These are phyloP conservation scores for Eurytoma californica DNA, from an alignment of 2,888 invertebrate genomes.

Conservation along the genomic window DNA sequence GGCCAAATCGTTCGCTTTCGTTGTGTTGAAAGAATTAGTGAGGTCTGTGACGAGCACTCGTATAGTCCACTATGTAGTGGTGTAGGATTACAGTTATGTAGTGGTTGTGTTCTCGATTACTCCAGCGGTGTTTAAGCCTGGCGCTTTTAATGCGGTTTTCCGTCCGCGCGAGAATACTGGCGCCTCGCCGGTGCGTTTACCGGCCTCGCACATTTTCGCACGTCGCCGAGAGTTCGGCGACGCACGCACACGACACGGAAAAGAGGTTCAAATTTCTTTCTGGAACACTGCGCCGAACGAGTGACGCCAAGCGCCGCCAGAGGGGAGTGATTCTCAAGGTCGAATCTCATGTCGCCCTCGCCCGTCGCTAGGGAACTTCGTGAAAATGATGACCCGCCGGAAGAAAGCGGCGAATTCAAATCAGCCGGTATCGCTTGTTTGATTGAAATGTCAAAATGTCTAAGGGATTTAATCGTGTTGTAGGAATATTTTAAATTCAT, in stretches of 20 bases:
- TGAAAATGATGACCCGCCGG: constrained; percentile 22
- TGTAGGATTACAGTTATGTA: constrained; percentile 15
- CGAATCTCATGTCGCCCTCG: constrained; percentile 18
- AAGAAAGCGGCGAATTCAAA: constrained; percentile 49
- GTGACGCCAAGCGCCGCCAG: constrained; percentile 22
- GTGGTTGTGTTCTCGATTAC: constrained; percentile 41
- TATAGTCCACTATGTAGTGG: constrained; percentile 37
- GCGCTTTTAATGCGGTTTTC: constrained; percentile 13
- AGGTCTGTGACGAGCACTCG: constrained; percentile 10
- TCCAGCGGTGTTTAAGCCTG: constrained; percentile 24
- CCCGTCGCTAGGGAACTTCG: constrained; percentile 25
- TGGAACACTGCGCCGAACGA: constrained; percentile 15
- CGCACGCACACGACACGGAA: background rate
- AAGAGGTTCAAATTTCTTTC: constrained; percentile 52
- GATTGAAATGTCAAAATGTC: constrained; percentile 49
- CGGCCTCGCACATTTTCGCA: background rate
- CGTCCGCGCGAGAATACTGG: background rate
- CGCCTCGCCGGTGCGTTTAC: background rate
- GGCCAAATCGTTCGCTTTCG: constrained; percentile 18
- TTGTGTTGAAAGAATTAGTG: constrained; percentile 28
- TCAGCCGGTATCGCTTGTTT: constrained; percentile 34
- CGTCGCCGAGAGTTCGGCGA: background rate
- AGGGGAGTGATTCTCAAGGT: constrained; percentile 51
- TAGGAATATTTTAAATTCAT: constrained; percentile 28
- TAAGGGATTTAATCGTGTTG: constrained; percentile 22